These are phyloP conservation scores for Cheilosia scutellata DNA, from an alignment of 2,888 invertebrate species.

Conservation along the genomic window DNA sequence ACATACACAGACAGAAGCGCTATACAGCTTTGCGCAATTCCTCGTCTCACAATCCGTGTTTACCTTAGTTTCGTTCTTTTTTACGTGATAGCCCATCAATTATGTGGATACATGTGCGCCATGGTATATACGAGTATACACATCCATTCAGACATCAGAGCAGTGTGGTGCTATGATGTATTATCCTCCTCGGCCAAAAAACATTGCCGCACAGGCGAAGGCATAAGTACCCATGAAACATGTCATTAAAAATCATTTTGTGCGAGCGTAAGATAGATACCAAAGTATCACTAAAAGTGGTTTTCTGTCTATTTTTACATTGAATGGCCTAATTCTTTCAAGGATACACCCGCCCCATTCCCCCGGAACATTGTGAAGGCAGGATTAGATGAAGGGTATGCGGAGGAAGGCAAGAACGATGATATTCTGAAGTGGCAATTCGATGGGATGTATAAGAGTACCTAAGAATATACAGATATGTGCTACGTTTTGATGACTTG, in stretches of 20 bases:
- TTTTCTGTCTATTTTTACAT: constrained; percentile 55
- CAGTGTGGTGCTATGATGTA: constrained; percentile 34
- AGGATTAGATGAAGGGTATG: constrained; percentile 4
- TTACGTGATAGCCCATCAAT: constrained; percentile 55
- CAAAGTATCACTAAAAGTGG: constrained; percentile 31
- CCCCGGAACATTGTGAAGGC: constrained; percentile 1
- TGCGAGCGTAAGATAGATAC: constrained; percentile 20
- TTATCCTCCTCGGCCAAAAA: constrained; percentile 19
- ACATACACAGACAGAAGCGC: background rate
- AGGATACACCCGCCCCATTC: constrained; percentile 29
- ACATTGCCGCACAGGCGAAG: background rate
- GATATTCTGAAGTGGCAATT: constrained; percentile 17
- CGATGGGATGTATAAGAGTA: background rate
- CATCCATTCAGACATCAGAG: background rate
- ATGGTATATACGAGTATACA: background rate
- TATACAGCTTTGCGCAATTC: background rate
- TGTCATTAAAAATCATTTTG: constrained; percentile 69
- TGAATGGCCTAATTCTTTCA: constrained; percentile 61
- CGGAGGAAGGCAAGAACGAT: background rate
- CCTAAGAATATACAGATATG: background rate
- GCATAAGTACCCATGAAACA: constrained; percentile 47
- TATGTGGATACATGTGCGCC: constrained; percentile 32
- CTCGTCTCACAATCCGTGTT: constrained; percentile 14
- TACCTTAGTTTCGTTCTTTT: constrained; percentile 28
- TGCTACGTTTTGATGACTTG: background rate